phyloP scores from a whole-genome alignment of 1,140 invertebrate genomes.

The Triops longicaudatus region DNA sequence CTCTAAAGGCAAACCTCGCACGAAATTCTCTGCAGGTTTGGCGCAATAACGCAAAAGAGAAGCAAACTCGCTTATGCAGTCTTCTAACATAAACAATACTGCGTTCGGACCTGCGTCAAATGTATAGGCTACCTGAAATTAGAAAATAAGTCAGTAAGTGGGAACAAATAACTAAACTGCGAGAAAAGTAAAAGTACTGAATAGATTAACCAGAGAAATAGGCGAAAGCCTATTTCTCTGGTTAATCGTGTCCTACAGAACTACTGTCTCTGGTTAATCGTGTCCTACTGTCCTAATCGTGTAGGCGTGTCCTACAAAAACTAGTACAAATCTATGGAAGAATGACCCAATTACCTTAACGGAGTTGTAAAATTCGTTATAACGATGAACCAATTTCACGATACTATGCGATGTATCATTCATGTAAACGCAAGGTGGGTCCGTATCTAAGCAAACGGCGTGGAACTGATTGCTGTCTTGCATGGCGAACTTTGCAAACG shows the following conservation, averaged over 20 bases:
- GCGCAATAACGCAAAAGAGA: slow-evolving; percentile 16
- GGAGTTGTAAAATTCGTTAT: slow-evolving; percentile 50
- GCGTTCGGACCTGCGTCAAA: slow-evolving; percentile 98
- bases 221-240: too few species aligned
- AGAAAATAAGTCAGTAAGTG: too few species aligned
- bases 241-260: too few species aligned
- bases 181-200: too few species aligned
- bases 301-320: too few species aligned
- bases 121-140: slow-evolving; percentile 80
- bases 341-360: too few species aligned
- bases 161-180: too few species aligned
- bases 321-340: too few species aligned
- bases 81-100: slow-evolving; percentile 74
- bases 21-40: not conserved
- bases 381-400: slow-evolving; percentile 68
- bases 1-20: not conserved
- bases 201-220: too few species aligned
- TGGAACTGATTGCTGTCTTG: slow-evolving; percentile 97
- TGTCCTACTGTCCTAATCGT: too few species aligned
- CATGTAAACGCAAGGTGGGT: slow-evolving; percentile 87
- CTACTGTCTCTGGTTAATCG: too few species aligned
- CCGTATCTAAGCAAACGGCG: slow-evolving; percentile 87
- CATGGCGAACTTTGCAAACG: slow-evolving; percentile 91
- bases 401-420: slow-evolving; percentile 77
- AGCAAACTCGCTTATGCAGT: slow-evolving; percentile 54